Percentiles rank a stretch among this genome's conserved stretches.
These are phyloP conservation scores for Biston betularia DNA, from an alignment of 2,888 invertebrate genomes.

Conservation along the genomic window DNA sequence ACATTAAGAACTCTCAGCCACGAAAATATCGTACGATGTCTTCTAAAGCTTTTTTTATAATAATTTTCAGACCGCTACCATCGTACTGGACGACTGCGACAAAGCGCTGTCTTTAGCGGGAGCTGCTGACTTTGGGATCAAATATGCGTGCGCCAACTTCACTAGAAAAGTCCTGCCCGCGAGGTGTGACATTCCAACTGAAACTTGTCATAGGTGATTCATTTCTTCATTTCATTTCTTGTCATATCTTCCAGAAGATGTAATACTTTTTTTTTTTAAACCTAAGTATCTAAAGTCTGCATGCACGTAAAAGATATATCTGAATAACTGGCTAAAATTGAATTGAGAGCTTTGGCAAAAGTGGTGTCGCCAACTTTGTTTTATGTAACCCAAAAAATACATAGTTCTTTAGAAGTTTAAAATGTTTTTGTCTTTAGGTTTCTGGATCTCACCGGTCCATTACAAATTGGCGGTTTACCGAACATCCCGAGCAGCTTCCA, in stretches of 20 bases:
- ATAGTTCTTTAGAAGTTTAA: background rate
- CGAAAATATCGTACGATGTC: too few relatives aligned
- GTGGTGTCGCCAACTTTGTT: too few relatives aligned
- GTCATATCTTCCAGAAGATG: background rate
- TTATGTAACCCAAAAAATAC: too few relatives aligned
- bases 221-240: too few relatives aligned
- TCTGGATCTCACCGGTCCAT: slow-evolving; percentile 96
- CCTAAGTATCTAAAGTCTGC: too few relatives aligned
- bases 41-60: slow-evolving; percentile 4
- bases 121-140: slow-evolving; percentile 89
- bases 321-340: too few relatives aligned
- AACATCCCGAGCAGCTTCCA: slow-evolving; percentile 92
- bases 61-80: slow-evolving; percentile 89
- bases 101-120: slow-evolving; percentile 92
- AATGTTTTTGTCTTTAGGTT: slow-evolving; percentile 86
- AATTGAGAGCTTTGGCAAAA: too few relatives aligned
- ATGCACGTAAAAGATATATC: too few relatives aligned
- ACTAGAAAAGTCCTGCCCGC: slow-evolving; percentile 90
- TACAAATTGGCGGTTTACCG: slow-evolving; percentile 97
- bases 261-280: background rate
- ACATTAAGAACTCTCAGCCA: background rate
- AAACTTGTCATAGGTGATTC: slow-evolving; percentile 91
- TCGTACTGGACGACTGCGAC: slow-evolving; percentile 95
- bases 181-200: slow-evolving; percentile 90
- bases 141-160: slow-evolving; percentile 94